Conservation (phyloP, 1,140 invertebrate species). For the Zaprionus capensis region DNA sequence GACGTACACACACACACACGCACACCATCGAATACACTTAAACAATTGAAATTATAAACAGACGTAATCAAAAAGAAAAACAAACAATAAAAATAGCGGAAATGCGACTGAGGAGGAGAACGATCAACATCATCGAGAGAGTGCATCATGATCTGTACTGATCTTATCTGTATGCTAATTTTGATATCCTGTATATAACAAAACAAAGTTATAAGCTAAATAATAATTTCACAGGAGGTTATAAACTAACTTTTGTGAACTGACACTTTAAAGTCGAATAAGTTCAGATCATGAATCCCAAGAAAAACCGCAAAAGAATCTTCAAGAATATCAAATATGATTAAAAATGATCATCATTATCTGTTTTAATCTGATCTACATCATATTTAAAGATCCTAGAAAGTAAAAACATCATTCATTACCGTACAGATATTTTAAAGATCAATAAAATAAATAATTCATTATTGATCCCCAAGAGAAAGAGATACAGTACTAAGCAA, state of each 20-base stretch:
- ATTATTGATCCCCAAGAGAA: no score
- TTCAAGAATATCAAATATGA: no score
- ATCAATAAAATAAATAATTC: no score
- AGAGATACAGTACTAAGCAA: no score
- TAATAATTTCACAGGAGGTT: background rate
- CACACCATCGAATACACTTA: conserved; percentile 12
- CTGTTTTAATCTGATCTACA: no score
- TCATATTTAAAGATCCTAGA: no score
- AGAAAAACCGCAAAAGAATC: no score
- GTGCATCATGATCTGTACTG: background rate
- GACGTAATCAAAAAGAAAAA: conserved; percentile 14
- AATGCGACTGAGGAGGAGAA: conserved; percentile 13
- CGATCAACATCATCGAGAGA: background rate
- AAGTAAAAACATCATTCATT: no score
- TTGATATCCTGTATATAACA: conserved; percentile 23
- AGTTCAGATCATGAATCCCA: no score
- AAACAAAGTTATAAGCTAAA: background rate
- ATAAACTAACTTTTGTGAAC: background rate
- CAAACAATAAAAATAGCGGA: conserved; percentile 38
- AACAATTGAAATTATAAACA: conserved; percentile 44
- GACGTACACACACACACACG: conserved; percentile 6
- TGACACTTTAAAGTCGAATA: no score
- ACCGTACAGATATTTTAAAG: no score
- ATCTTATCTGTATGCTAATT: conserved; percentile 18
- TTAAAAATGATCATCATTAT: no score